A percentile compares a stretch with the other conserved stretches of the same genome.
These are phyloP conservation scores for Phyllotreta cruciferae DNA, from an alignment of 2,888 invertebrate species.

Conservation along the genomic window DNA sequence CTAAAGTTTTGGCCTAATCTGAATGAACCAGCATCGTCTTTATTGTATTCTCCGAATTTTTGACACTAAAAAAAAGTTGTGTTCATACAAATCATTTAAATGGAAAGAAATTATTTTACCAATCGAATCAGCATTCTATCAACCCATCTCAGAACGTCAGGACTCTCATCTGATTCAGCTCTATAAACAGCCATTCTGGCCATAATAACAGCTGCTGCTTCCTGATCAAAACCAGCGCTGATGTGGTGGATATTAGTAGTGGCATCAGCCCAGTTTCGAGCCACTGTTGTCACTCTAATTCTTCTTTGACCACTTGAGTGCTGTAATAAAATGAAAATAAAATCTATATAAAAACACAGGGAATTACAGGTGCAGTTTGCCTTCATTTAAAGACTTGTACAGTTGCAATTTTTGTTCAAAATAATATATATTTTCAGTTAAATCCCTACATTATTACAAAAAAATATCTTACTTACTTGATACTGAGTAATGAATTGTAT, in stretches of 20 bases:
- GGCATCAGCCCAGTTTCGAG: conserved; percentile 98
- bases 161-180: conserved; percentile 94
- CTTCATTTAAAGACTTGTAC: too few species aligned
- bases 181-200: conserved; percentile 95
- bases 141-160: conserved; percentile 98
- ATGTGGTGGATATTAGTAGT: conserved; percentile 88
- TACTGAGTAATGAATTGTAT: conserved; percentile 99
- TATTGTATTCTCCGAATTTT: conserved; percentile 98
- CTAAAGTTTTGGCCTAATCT: conserved; percentile 96
- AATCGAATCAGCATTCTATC: conserved; percentile 96
- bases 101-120: conserved; percentile 62
- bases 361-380: too few species aligned
- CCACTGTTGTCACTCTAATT: conserved; percentile 95
- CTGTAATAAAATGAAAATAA: conserved; percentile 42
- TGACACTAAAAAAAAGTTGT: conserved; percentile 78
- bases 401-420: too few species aligned
- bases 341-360: too few species aligned
- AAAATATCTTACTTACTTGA: conserved; percentile 70
- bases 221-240: conserved; percentile 96
- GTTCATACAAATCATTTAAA: conserved; percentile 14
- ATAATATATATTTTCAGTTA: conserved; percentile 6
- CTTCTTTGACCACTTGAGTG: conserved; percentile 95
- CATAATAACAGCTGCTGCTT: conserved; percentile 97
- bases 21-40: conserved; percentile 97
- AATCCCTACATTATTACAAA: too few species aligned